These are phyloP conservation scores for Zaprionus obscuricornis DNA, from an alignment of 2,888 invertebrate genomes.

Conservation along the genomic window DNA sequence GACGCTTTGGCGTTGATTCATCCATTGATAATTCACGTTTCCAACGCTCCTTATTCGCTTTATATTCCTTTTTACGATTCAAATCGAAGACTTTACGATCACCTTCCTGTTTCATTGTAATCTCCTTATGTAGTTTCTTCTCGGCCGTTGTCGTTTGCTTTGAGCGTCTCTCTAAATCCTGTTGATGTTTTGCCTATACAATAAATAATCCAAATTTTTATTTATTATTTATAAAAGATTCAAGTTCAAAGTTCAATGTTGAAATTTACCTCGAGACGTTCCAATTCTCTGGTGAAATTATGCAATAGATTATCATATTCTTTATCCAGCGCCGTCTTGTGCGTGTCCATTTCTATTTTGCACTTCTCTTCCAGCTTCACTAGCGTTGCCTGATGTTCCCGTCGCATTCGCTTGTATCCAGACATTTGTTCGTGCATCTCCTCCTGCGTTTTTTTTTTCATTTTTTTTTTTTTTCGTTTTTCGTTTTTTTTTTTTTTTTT, in stretches of 20 bases:
- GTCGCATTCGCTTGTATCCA: conserved; percentile 98
- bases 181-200: conserved; percentile 88
- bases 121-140: conserved; percentile 96
- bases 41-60: conserved; percentile 97
- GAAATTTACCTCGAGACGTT: conserved; percentile 89
- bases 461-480: neutral
- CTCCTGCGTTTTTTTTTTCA: conserved; percentile 85
- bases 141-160: conserved; percentile 95
- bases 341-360: conserved; percentile 97
- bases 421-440: conserved; percentile 99
- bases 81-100: conserved; percentile 96
- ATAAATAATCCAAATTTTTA: neutral
- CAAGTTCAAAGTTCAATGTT: neutral
- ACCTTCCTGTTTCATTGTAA: conserved; percentile 93
- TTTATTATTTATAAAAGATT: neutral
- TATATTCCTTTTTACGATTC: conserved; percentile 98
- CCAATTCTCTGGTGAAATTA: conserved; percentile 95
- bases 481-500: conserved; percentile 10
- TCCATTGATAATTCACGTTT: conserved; percentile 96
- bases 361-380: conserved; percentile 97
- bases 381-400: conserved; percentile 98
- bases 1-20: conserved; percentile 95
- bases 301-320: conserved; percentile 97
- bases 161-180: conserved; percentile 90
- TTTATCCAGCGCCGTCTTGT: conserved; percentile 96